Percentiles rank a stretch among this genome's conserved stretches.
Evolutionary conservation across 1,140 invertebrate genomes (phyloP).

Genomic region (Lethrus apterus): DNA sequence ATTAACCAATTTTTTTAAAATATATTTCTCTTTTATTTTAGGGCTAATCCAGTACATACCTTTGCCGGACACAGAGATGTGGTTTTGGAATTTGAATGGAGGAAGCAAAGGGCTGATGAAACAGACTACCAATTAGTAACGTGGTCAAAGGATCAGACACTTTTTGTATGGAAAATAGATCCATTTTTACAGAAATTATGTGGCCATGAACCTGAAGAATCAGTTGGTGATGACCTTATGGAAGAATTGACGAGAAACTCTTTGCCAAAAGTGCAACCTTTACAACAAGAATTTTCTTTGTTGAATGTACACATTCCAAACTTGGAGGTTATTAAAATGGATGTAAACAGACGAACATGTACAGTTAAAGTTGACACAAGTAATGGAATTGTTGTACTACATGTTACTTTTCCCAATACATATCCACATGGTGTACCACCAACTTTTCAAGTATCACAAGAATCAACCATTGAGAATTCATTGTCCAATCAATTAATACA

Average conservation of each 20-base stretch:
- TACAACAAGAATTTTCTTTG: constrained; percentile 82
- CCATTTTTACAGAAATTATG: constrained; percentile 70
- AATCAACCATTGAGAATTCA: constrained; percentile 47
- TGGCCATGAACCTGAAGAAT: constrained; percentile 49
- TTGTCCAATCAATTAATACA: constrained; percentile 56
- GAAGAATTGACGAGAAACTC: constrained; percentile 9
- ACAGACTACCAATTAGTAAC: constrained; percentile 83
- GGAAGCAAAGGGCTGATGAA: constrained; percentile 54
- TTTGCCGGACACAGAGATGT: constrained; percentile 91
- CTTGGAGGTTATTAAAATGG: constrained; percentile 66
- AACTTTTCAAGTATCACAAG: constrained; percentile 59
- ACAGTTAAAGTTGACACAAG: constrained; percentile 67
- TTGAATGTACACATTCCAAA: constrained; percentile 83
- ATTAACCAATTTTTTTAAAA: too few species aligned
- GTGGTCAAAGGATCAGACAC: constrained; percentile 89
- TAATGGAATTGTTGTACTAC: constrained; percentile 64
- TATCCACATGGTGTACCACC: constrained; percentile 70
- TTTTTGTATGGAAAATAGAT: constrained; percentile 86
- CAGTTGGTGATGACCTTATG: constrained; percentile 35
- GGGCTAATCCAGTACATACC: constrained; percentile 67
- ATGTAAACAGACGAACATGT: constrained; percentile 62
- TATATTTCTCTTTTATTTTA: too few species aligned
- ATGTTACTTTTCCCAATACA: constrained; percentile 70
- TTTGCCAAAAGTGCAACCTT: constrained; percentile 35
- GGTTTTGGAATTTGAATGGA: constrained; percentile 91